Evolutionary conservation across 2,113 vertebrate genomes (phyloP).

Genomic region (Scalopus aquaticus): DNA sequence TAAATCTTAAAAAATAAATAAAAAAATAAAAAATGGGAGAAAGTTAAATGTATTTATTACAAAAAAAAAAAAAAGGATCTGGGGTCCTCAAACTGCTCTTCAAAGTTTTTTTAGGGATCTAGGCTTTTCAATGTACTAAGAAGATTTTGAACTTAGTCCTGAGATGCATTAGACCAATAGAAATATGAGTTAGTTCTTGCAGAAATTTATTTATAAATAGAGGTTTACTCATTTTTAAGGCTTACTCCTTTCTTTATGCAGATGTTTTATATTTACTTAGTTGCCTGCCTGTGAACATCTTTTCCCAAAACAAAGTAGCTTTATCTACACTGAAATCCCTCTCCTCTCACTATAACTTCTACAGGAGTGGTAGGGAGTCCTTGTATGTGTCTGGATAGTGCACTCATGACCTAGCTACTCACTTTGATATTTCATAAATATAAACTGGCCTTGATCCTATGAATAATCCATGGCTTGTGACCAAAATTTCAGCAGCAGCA

Average conservation of each 20-base stretch:
- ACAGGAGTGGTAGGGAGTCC: not conserved
- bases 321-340: not conserved
- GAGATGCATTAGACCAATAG: not conserved
- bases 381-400: rapidly evolving
- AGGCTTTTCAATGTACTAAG: not conserved
- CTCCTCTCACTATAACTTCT: not conserved
- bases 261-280: not conserved
- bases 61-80: not conserved
- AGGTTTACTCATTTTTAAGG: not conserved
- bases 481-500: slow-evolving; percentile 12
- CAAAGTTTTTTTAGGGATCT: not conserved
- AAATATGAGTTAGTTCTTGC: not conserved
- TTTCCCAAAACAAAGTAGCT: not conserved
- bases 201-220: not conserved
- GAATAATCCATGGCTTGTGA: slow-evolving; percentile 14
- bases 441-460: not conserved
- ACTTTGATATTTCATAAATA: not conserved
- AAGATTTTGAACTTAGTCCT: not conserved
- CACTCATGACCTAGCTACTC: not conserved
- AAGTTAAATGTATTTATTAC: too few relatives aligned
- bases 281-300: not conserved
- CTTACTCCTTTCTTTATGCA: not conserved
- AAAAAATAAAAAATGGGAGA: too few relatives aligned
- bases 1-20: too few relatives aligned
- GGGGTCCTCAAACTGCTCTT: not conserved